These are phyloP conservation scores for Philopotamus ludificatus DNA, from an alignment of 1,140 invertebrate species.

Conservation along the genomic window DNA sequence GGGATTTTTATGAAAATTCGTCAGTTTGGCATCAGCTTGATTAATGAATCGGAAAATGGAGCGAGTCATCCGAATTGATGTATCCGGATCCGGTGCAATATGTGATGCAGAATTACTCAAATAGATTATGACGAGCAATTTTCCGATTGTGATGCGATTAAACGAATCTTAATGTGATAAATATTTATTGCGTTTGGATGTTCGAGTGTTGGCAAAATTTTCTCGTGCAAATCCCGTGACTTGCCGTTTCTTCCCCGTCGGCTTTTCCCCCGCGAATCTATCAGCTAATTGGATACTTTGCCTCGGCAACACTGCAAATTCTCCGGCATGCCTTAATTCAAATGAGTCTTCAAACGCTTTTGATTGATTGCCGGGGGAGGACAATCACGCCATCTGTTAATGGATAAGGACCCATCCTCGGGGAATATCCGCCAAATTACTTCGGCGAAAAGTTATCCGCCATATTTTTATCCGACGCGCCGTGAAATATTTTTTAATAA, in stretches of 20 bases:
- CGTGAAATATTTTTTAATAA: conserved; percentile 13
- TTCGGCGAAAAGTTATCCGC: neutral
- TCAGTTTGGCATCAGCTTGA: conserved; percentile 3
- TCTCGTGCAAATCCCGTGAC: neutral
- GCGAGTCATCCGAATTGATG: conserved; percentile 24
- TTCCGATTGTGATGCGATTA: neutral
- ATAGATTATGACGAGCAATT: neutral
- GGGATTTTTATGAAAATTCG: too few species aligned
- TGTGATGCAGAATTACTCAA: conserved; percentile 10
- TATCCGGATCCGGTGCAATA: conserved; percentile 2
- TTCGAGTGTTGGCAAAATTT: too few species aligned
- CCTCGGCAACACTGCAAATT: neutral
- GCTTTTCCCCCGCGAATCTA: neutral
- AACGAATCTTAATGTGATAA: too few species aligned
- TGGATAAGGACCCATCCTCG: neutral
- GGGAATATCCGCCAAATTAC: neutral
- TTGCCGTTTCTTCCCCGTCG: too few species aligned
- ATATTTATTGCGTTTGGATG: too few species aligned
- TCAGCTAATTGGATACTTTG: neutral
- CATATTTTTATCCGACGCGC: neutral
- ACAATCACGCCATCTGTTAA: neutral
- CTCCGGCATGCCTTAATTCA: conserved; percentile 4
- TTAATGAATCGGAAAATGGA: conserved; percentile 20
- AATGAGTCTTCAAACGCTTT: conserved; percentile 10
- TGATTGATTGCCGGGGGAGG: conserved; percentile 4